Conservation (phyloP, 1,140 invertebrate species). For the Magallana angulata region DNA sequence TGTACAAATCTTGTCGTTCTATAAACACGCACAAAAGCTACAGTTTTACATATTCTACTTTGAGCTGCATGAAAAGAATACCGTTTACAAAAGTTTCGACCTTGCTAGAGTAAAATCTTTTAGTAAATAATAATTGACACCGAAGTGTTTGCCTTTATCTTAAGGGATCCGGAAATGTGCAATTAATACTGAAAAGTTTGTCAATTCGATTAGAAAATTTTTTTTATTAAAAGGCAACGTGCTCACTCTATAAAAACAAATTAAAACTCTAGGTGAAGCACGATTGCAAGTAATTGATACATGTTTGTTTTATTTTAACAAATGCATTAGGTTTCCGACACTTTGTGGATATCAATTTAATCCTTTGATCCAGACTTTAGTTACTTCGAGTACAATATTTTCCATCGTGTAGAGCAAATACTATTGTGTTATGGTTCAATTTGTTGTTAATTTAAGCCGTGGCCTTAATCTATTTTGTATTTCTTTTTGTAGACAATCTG, state of each 20-base stretch:
- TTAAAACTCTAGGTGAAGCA: background rate
- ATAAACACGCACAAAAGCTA: too few species aligned
- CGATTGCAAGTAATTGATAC: slow-evolving; percentile 3
- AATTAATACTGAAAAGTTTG: background rate
- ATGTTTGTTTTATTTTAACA: slow-evolving; percentile 33
- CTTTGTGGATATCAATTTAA: slow-evolving; percentile 14
- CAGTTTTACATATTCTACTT: too few species aligned
- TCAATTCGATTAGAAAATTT: background rate
- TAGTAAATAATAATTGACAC: background rate
- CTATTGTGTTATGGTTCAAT: background rate
- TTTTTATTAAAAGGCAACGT: background rate
- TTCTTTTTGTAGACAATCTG: slow-evolving; percentile 36
- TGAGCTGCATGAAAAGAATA: background rate
- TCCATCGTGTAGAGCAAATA: slow-evolving; percentile 17
- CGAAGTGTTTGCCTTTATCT: background rate
- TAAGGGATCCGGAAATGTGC: background rate
- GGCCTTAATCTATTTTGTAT: slow-evolving; percentile 34
- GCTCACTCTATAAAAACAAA: background rate
- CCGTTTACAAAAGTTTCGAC: background rate
- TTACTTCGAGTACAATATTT: background rate
- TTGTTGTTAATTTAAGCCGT: slow-evolving; percentile 11
- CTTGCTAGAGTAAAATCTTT: background rate
- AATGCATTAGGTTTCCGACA: slow-evolving; percentile 22
- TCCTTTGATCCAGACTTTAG: background rate
- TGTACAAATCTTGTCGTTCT: too few species aligned